Evolutionary conservation across 2,113 vertebrate genomes (phyloP), one percentile per base, ranked within the genome.

Genomic region (Chionomys nivalis): DNA sequence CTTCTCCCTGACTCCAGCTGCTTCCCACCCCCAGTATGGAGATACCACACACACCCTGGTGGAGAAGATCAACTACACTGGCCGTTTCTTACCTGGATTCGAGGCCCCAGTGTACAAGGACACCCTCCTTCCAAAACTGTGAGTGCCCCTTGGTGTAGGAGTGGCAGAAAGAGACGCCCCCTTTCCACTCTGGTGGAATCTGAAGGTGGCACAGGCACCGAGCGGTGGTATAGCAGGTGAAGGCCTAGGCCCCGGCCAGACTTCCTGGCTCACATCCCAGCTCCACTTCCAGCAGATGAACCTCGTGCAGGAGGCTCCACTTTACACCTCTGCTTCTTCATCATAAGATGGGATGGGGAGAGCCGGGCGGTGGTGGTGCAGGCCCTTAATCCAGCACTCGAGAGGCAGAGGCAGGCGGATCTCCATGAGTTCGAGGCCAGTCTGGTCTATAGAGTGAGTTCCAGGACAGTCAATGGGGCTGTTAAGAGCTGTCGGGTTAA

Each of bases 31-130:
- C 0, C 96, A 99, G 99, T 99, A 99, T 0, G 99, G 99, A 4
- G 99, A 99, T 97, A 99, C 99, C 44, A 99, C 99, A 0, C 99
- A 99, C 98, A 99, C 99, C 9, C 97, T 99, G 94, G 98, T 99
- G 97, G 99, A 99, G 97, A 99, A 99, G 95, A 96, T 97, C 39
- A 98, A 98, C 94, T 99, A 99, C 98, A 99, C 83, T 0, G 99
- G 99, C 21, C 94, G 98, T 72, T 99, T 99, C 97, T 97, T 99
- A 28, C 99, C 99, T 0, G 99, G 99, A 24, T 99, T 99, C 83
- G 97, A 99, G 0, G 75, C 97, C 0, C 98, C 99, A 33, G 89
- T 97, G 6, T 99, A 98, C 97, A 98, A 93, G 94, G 99, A 99
- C 94, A 98, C 99, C 0, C 92, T 98, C 6, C 97, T 99, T n/a